Conservation (phyloP, 1,140 invertebrate species). For the Caenorhabditis inopinata region DNA sequence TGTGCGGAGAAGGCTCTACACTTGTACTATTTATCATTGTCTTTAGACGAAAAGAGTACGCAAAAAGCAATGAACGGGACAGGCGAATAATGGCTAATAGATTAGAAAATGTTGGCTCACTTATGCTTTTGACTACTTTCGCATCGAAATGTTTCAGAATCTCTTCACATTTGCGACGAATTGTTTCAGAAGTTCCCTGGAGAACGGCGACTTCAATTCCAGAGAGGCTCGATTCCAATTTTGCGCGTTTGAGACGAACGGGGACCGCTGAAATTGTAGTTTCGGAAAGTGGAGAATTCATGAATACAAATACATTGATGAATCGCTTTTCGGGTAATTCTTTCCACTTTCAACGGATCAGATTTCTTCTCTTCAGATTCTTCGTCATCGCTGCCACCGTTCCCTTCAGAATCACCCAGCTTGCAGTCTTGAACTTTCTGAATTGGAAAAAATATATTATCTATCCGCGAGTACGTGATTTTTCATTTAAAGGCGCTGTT, state of each 20-base stretch:
- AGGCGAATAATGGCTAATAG: too few relatives aligned
- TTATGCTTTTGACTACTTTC: neutral
- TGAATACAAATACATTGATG: neutral
- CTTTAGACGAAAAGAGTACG: neutral
- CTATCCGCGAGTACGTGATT: too few relatives aligned
- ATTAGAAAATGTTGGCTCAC: neutral
- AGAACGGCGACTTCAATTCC: neutral
- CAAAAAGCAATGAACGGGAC: neutral
- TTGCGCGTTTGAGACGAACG: neutral
- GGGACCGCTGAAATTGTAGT: neutral
- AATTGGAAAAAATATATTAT: neutral
- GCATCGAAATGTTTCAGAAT: conserved; percentile 16
- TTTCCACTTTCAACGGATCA: neutral
- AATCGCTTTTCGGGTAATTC: neutral
- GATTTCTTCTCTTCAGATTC: neutral
- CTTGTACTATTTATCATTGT: conserved; percentile 23
- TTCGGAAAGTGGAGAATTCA: neutral
- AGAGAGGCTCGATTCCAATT: neutral
- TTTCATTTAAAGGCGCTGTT: too few relatives aligned
- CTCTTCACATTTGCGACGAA: conserved; percentile 14
- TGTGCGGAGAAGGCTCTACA: neutral
- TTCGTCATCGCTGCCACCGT: neutral
- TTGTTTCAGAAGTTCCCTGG: neutral
- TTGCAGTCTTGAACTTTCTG: conserved; percentile 24
- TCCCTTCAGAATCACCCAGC: too few relatives aligned